phyloP scores from a whole-genome alignment of 2,888 invertebrate species.

The Tridacna crocea region DNA sequence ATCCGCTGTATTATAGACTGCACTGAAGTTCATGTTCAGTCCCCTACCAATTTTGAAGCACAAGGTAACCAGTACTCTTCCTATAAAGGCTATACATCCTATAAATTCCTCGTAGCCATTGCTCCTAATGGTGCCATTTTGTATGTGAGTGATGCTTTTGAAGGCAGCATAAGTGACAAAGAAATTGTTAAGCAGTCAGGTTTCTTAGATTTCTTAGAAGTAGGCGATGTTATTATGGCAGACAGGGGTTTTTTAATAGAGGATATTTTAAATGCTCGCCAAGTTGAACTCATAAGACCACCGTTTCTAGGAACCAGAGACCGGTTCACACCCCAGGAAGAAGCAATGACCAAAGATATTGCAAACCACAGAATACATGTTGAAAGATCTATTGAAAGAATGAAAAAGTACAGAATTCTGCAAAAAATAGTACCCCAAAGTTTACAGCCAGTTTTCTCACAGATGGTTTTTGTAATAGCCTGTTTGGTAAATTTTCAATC shows the following conservation, averaged over 20 bases:
- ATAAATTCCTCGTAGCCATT: neutral
- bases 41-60: neutral
- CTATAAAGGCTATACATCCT: neutral
- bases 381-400: constrained; percentile 3
- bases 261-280: no score
- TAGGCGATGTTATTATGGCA: neutral
- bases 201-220: neutral
- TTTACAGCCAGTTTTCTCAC: constrained; percentile 12
- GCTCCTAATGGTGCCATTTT: constrained; percentile 22
- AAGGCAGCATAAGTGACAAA: neutral
- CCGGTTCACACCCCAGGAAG: neutral
- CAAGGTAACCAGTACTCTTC: constrained; percentile 2
- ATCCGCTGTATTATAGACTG: constrained; percentile 5
- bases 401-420: neutral
- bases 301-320: neutral
- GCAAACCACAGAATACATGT: constrained; percentile 10
- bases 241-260: neutral
- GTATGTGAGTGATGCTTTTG: neutral
- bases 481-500: no score
- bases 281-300: constrained; percentile 2
- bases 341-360: constrained; percentile 12
- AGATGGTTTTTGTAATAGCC: constrained; percentile 10
- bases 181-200: neutral
- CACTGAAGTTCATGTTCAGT: constrained; percentile 4
- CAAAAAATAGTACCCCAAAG: constrained; percentile 2